Conservation (phyloP, 92 coral and sea anemone species). For the Heliopora coerulea region DNA sequence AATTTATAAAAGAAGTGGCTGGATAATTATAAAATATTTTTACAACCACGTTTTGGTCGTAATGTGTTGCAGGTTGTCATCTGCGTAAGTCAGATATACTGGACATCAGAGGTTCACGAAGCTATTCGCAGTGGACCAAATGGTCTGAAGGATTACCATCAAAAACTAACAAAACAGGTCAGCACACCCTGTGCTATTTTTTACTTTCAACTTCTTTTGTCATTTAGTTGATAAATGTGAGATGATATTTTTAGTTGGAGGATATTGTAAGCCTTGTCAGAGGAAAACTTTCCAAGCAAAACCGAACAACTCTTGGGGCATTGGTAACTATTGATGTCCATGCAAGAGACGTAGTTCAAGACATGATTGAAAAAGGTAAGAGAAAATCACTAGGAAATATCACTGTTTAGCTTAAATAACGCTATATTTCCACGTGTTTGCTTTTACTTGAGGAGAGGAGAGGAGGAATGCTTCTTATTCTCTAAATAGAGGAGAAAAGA, state of each 20-base stretch:
- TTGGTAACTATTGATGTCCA: constrained; percentile 97
- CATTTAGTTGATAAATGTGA: background rate
- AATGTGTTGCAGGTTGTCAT: constrained; percentile 71
- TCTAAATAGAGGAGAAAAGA: too few species aligned
- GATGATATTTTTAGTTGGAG: constrained; percentile 52
- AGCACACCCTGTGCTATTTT: background rate
- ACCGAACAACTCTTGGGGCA: constrained; percentile 95
- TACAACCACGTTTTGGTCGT: background rate
- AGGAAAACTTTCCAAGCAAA: constrained; percentile 98
- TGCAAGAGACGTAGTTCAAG: constrained; percentile 97
- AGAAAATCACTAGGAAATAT: too few species aligned
- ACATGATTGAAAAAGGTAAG: constrained; percentile 82
- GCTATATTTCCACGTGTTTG: too few species aligned
- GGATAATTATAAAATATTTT: background rate
- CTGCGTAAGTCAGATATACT: constrained; percentile 94
- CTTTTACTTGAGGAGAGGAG: too few species aligned
- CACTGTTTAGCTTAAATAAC: too few species aligned
- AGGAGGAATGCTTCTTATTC: too few species aligned
- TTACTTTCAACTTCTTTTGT: too few species aligned
- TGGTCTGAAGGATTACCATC: constrained; percentile 93
- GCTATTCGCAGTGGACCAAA: constrained; percentile 94
- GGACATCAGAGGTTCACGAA: constrained; percentile 99
- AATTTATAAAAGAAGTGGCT: too few species aligned
- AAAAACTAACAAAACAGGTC: constrained; percentile 80
- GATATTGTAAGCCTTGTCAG: constrained; percentile 96